Conservation (phyloP, 1,140 invertebrate genomes). For the Zaprionus lachaisei region DNA sequence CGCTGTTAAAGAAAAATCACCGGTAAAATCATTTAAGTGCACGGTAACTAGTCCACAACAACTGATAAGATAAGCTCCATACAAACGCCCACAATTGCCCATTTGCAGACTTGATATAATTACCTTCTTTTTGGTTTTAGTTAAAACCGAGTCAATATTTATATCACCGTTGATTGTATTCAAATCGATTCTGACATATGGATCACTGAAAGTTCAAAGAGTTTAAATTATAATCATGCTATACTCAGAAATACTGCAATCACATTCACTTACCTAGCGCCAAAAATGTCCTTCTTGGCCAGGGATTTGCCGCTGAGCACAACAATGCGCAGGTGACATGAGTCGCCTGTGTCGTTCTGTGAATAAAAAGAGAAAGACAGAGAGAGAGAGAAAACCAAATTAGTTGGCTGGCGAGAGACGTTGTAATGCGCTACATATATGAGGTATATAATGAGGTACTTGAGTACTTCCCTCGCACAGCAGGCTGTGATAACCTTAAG, state of each 20-base stretch:
- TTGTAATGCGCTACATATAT: background rate
- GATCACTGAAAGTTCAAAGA: constrained; percentile 90
- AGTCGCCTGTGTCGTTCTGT: constrained; percentile 91
- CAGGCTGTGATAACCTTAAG: background rate
- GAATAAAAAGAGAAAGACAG: constrained; percentile 60
- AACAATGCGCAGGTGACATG: constrained; percentile 91
- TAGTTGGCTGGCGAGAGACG: background rate
- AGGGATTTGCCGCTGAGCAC: constrained; percentile 95
- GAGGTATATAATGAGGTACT: constrained; percentile 3
- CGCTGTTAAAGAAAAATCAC: background rate
- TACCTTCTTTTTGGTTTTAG: constrained; percentile 98
- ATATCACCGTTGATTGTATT: constrained; percentile 93
- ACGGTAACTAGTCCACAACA: background rate
- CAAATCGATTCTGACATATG: constrained; percentile 97
- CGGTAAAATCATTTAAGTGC: constrained; percentile 9
- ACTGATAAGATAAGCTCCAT: constrained; percentile 55
- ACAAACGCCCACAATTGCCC: background rate
- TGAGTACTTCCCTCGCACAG: background rate
- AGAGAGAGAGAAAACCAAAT: background rate
- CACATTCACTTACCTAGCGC: constrained; percentile 91
- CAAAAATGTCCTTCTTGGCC: constrained; percentile 99
- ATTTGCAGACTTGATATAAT: constrained; percentile 19
- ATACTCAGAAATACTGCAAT: background rate
- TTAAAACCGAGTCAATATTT: constrained; percentile 95
- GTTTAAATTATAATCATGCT: background rate